These are phyloP conservation scores for Hypselothyrea guttata DNA, from an alignment of 2,888 invertebrate genomes.

Conservation along the genomic window DNA sequence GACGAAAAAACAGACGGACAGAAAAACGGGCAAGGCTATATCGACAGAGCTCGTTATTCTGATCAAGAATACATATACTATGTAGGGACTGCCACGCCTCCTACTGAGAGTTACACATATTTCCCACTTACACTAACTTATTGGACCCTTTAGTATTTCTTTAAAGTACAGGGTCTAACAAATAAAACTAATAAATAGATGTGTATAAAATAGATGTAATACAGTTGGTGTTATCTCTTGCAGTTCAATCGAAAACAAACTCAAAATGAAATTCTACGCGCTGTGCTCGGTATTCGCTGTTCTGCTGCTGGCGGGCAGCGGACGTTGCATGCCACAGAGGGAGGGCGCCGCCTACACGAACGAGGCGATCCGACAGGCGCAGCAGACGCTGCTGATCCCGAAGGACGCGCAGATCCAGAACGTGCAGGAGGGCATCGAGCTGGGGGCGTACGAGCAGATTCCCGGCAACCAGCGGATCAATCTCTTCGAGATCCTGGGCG, in stretches of 20 bases:
- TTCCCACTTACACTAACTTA: too few species aligned
- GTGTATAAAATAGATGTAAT: too few species aligned
- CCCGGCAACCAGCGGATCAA: slow-evolving; percentile 93
- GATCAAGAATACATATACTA: too few species aligned
- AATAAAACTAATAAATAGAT: too few species aligned
- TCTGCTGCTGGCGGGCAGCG: slow-evolving; percentile 51
- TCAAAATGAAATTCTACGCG: slow-evolving; percentile 64
- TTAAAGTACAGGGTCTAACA: too few species aligned
- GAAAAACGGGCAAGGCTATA: too few species aligned
- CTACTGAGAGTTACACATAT: too few species aligned
- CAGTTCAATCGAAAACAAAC: slow-evolving; percentile 26
- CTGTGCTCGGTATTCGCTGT: slow-evolving; percentile 67
- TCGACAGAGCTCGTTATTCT: too few species aligned
- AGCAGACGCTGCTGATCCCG: slow-evolving; percentile 92
- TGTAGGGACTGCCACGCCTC: too few species aligned
- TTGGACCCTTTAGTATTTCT: too few species aligned
- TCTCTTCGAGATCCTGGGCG: slow-evolving; percentile 91
- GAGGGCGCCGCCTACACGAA: slow-evolving; percentile 92
- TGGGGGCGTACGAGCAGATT: slow-evolving; percentile 93
- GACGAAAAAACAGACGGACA: too few species aligned
- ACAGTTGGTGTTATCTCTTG: slow-evolving; percentile 15
- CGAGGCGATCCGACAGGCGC: slow-evolving; percentile 93
- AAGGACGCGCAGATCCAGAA: slow-evolving; percentile 94
- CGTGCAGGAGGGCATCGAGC: slow-evolving; percentile 92
- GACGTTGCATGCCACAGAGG: slow-evolving; percentile 84